Evolutionary conservation across 2,888 invertebrate species (phyloP).

Genomic region (Elegia similella): DNA sequence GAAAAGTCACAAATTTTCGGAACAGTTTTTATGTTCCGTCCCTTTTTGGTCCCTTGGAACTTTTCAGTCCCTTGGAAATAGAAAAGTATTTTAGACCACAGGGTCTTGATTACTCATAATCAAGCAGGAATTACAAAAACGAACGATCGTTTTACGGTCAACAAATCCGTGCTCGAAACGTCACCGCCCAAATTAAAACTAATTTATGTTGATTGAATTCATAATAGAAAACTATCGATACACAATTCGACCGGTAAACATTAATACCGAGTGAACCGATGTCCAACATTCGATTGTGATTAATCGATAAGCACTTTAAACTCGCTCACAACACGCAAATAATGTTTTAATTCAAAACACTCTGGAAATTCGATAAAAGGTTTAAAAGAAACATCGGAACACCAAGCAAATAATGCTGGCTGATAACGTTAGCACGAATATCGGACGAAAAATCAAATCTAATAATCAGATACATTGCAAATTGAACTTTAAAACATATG

Average conservation of each 20-base stretch:
- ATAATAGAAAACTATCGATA: conserved; percentile 77
- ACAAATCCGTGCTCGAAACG: conserved; percentile 51
- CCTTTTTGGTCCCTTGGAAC: too few species aligned
- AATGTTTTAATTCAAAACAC: conserved; percentile 73
- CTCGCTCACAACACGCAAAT: conserved; percentile 62
- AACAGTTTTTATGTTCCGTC: too few species aligned
- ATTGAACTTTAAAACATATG: conserved; percentile 29
- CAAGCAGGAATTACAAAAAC: conserved; percentile 54
- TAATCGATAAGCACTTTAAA: conserved; percentile 65
- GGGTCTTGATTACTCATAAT: conserved; percentile 52
- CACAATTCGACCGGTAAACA: conserved; percentile 43
- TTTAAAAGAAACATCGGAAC: conserved; percentile 67
- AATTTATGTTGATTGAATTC: conserved; percentile 79
- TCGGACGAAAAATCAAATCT: conserved; percentile 40
- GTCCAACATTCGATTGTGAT: conserved; percentile 41
- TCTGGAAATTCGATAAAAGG: conserved; percentile 62
- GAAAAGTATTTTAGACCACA: too few species aligned
- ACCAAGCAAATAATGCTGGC: conserved; percentile 64
- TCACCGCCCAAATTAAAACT: conserved; percentile 69
- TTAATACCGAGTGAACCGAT: conserved; percentile 31
- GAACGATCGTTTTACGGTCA: conserved; percentile 49
- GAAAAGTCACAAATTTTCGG: too few species aligned
- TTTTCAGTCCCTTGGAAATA: too few species aligned
- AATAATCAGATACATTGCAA: conserved; percentile 25
- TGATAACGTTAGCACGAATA: conserved; percentile 64